phyloP scores from a whole-genome alignment of 2,888 invertebrate genomes.

The Ectobius pallidus region DNA sequence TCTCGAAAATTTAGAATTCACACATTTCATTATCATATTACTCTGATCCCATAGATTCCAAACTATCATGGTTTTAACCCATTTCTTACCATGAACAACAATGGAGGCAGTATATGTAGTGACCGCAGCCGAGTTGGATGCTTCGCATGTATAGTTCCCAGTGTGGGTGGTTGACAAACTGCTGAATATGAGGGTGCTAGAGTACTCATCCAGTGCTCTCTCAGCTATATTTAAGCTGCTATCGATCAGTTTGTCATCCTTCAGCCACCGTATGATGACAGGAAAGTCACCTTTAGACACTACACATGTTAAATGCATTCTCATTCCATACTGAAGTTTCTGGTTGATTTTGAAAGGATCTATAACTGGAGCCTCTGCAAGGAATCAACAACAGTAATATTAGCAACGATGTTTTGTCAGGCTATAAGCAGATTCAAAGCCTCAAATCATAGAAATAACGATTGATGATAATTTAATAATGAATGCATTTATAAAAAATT shows the following conservation, averaged over 20 bases:
- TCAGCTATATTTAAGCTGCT: conserved; percentile 45
- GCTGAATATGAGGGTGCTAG: conserved; percentile 47
- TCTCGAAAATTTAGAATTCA: too few relatives aligned
- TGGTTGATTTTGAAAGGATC: conserved; percentile 42
- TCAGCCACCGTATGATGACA: conserved; percentile 55
- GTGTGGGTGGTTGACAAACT: conserved; percentile 45
- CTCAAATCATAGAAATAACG: too few relatives aligned
- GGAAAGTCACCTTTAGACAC: conserved; percentile 58
- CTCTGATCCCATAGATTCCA: too few relatives aligned
- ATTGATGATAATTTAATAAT: too few relatives aligned
- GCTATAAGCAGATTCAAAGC: too few relatives aligned
- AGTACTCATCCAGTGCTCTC: conserved; percentile 48
- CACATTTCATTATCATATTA: too few relatives aligned
- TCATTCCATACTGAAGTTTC: conserved; percentile 51
- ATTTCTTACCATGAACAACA: conserved; percentile 56
- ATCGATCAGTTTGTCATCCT: conserved; percentile 53
- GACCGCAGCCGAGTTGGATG: conserved; percentile 51
- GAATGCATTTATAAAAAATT: too few relatives aligned
- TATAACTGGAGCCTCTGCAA: conserved; percentile 42
- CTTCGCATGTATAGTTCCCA: conserved; percentile 52
- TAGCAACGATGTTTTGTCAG: too few relatives aligned
- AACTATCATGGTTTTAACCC: too few relatives aligned
- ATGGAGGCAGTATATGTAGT: conserved; percentile 52
- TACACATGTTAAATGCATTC: conserved; percentile 55
- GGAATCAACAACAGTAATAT: background rate